These are phyloP conservation scores for Encarsia formosa DNA, from an alignment of 2,888 invertebrate genomes.

Conservation along the genomic window DNA sequence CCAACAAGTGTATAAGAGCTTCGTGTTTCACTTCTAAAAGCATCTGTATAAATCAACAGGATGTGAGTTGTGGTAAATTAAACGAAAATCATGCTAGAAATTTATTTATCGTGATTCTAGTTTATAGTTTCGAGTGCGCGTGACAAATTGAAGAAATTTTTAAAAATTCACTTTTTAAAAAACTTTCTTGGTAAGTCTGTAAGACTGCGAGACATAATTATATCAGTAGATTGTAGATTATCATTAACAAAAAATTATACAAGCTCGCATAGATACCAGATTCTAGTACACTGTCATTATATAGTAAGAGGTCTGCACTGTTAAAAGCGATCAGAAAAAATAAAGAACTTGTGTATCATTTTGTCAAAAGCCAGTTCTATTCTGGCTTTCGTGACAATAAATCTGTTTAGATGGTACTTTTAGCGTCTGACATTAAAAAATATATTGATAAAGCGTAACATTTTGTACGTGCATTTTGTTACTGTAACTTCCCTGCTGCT, in stretches of 20 bases:
- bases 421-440: conserved; percentile 11
- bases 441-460: conserved; percentile 18
- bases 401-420: conserved; percentile 30
- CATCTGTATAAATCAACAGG: conserved; percentile 33
- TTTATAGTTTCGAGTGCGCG: conserved; percentile 5
- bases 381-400: conserved; percentile 35
- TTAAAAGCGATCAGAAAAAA: conserved; percentile 4
- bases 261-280: conserved; percentile 36
- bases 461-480: conserved; percentile 28
- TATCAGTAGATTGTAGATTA: conserved; percentile 28
- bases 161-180: conserved; percentile 6
- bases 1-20: conserved; percentile 46
- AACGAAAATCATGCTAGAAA: conserved; percentile 10
- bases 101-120: not conserved
- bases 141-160: conserved; percentile 2
- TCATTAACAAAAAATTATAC: conserved; percentile 25
- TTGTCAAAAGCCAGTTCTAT: conserved; percentile 24
- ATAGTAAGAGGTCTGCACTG: conserved; percentile 3
- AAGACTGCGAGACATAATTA: conserved; percentile 26
- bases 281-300: conserved; percentile 34
- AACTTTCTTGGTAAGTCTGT: conserved; percentile 13
- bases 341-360: conserved; percentile 18
- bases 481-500: conserved; percentile 23
- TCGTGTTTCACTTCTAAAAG: conserved; percentile 45
- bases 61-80: conserved; percentile 32